Evolutionary conservation across 2,113 vertebrate species (phyloP), one percentile per base, ranked within the genome.

Genomic region (Elephas maximus): DNA sequence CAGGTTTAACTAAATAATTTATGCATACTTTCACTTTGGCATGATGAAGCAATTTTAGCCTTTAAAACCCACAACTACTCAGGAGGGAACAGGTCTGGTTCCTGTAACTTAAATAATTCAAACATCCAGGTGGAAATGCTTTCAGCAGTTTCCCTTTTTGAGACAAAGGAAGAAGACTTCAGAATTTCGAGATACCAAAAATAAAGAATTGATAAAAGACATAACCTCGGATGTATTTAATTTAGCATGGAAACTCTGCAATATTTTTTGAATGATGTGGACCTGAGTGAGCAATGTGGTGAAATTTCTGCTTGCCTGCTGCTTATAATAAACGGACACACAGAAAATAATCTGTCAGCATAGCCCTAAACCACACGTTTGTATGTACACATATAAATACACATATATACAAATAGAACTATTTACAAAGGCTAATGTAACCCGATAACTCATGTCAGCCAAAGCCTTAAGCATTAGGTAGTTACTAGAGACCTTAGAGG

Each of bases 31-130:
- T 99, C 98, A 99, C 99, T 99, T 99, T 99, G 99, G 99, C 99
- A 99, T 99, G 99, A 99, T 99, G 99, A 99, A 99, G 99, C 99
- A 99, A 99, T 99, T 99, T 99, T 99, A 99, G 99, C 99, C 99
- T 99, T 99, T 99, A 99, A 99, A 99, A 99, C 98, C 99, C 99
- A 99, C 98, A 98, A 99, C 98, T 99, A 98, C 99, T 99, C 99
- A 98, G 98, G 99, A 99, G 99, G 99, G 98, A 98, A 98, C 99
- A 98, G 98, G 99, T 98, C 99, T 98, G 98, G 99, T 99, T 99
- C 99, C 99, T 99, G 99, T 98, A 98, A 98, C 98, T 98, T 99
- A 99, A 99, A 99, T 99, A 99, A 99, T 99, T 99, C 99, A 99
- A 99, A 98, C 98, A 98, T 98, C 99, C 99, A 99, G 99, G 99